A percentile compares a stretch with the other conserved stretches of the same genome.
These are phyloP conservation scores for Homarus americanus DNA, from an alignment of 1,140 invertebrate species.

Conservation along the genomic window DNA sequence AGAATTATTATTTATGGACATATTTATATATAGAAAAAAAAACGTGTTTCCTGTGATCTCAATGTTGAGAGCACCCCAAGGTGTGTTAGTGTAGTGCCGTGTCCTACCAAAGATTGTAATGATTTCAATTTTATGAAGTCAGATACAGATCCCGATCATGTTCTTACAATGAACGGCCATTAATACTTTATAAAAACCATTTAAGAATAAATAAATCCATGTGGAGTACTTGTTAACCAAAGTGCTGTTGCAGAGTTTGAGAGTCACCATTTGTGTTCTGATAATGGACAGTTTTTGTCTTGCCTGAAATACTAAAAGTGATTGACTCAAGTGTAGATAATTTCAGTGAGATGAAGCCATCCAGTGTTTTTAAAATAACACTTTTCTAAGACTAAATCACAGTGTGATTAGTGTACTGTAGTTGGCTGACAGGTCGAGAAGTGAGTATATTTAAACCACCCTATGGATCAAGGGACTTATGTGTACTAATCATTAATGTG, in stretches of 20 bases:
- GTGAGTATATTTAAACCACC: neutral
- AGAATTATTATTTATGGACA: neutral
- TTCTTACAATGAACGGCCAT: neutral
- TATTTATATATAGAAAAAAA: neutral
- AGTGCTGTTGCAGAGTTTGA: neutral
- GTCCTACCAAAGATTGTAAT: slow-evolving; percentile 43
- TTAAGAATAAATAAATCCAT: neutral
- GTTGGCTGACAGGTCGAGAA: neutral
- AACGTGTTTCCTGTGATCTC: slow-evolving; percentile 25
- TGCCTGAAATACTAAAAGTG: slow-evolving; percentile 4
- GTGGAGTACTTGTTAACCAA: slow-evolving; percentile 7
- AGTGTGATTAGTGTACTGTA: slow-evolving; percentile 2
- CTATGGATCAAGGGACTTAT: neutral
- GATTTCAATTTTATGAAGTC: slow-evolving; percentile 29
- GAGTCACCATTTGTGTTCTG: slow-evolving; percentile 35
- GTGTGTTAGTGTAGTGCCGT: neutral
- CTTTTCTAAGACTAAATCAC: slow-evolving; percentile 42
- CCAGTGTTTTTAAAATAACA: slow-evolving; percentile 48
- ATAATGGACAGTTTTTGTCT: slow-evolving; percentile 7
- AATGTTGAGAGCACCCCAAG: slow-evolving; percentile 13
- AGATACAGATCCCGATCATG: slow-evolving; percentile 16
- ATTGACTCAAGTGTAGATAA: slow-evolving; percentile 40
- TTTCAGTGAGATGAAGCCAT: slow-evolving; percentile 50
- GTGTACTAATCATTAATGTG: slow-evolving; percentile 4
- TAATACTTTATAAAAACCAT: neutral